A percentile compares a stretch with the other conserved stretches of the same genome.
phyloP scores from a whole-genome alignment of 1,140 invertebrate genomes.

The Caerostris extrusa region DNA sequence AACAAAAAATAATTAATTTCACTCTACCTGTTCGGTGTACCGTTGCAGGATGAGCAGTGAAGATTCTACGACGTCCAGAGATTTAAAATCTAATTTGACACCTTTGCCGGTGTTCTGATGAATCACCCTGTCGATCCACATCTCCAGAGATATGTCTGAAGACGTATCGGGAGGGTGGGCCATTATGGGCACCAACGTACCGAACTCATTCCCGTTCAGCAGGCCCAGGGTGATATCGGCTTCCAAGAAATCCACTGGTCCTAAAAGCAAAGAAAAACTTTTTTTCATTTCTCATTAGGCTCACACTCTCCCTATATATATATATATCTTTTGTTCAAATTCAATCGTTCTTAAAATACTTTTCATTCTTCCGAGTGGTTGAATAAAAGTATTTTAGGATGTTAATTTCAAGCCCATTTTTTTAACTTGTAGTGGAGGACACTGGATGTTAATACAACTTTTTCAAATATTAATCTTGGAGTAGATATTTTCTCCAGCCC shows the following conservation, averaged over 20 bases:
- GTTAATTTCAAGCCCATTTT: no score
- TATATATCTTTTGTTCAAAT: no score
- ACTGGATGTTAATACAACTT: no score
- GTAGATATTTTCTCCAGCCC: no score
- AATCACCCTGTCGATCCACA: slow-evolving; percentile 86
- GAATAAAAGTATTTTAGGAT: no score
- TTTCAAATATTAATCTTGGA: no score
- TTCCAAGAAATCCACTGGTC: slow-evolving; percentile 89
- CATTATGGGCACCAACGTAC: slow-evolving; percentile 88
- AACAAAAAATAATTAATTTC: background rate
- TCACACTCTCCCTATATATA: no score
- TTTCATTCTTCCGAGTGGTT: no score
- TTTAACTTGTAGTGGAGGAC: no score
- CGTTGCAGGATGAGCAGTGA: slow-evolving; percentile 84
- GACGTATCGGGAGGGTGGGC: slow-evolving; percentile 88
- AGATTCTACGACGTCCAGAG: slow-evolving; percentile 87
- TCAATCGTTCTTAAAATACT: no score
- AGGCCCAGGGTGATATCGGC: slow-evolving; percentile 90
- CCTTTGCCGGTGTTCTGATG: slow-evolving; percentile 85
- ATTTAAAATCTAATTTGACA: slow-evolving; percentile 94
- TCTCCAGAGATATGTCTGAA: slow-evolving; percentile 89
- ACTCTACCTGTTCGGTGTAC: slow-evolving; percentile 81
- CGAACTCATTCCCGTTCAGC: slow-evolving; percentile 81
- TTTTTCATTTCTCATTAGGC: no score
- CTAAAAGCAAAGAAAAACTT: background rate